Conservation (phyloP, 1,140 invertebrate genomes). For the fruit fly (Drosophila melanogaster) region DNA sequence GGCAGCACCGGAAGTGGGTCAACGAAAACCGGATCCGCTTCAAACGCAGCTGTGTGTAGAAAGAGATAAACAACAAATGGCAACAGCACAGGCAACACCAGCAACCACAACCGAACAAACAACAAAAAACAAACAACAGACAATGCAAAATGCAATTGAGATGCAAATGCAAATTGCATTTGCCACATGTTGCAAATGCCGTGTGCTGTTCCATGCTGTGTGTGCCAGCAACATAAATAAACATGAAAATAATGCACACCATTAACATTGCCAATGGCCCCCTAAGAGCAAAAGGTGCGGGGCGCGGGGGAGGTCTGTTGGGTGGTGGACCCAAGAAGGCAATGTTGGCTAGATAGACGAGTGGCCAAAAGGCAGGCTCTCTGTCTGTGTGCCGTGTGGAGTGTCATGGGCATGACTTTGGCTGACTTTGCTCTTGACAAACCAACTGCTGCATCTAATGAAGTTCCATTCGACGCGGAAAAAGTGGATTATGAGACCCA, state of each 20-base stretch:
- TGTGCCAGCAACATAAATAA: conserved; percentile 75
- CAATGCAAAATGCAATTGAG: conserved; percentile 77
- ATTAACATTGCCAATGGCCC: conserved; percentile 80
- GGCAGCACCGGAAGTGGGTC: conserved; percentile 73
- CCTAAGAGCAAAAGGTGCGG: conserved; percentile 53
- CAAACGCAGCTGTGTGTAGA: conserved; percentile 74
- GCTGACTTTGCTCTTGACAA: conserved; percentile 63
- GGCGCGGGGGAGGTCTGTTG: not conserved
- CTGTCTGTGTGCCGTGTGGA: conserved; percentile 29
- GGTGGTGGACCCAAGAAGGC: not conserved
- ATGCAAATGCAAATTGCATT: conserved; percentile 79
- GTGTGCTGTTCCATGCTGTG: conserved; percentile 13
- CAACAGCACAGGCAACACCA: conserved; percentile 31
- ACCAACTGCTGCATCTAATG: conserved; percentile 68
- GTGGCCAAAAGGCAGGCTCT: conserved; percentile 41
- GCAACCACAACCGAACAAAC: conserved; percentile 30
- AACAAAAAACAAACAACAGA: conserved; percentile 68
- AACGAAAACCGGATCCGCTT: conserved; percentile 78
- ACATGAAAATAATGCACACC: conserved; percentile 80
- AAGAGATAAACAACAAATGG: conserved; percentile 57
- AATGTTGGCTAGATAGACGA: conserved; percentile 44
- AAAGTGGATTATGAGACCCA: conserved; percentile 16
- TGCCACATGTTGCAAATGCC: conserved; percentile 63
- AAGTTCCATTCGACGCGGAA: conserved; percentile 50
- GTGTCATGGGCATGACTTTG: conserved; percentile 68